Evolutionary conservation across 2,113 vertebrate species (phyloP), one percentile per base, ranked within the genome.

Genomic region (Menidia beryllina): DNA sequence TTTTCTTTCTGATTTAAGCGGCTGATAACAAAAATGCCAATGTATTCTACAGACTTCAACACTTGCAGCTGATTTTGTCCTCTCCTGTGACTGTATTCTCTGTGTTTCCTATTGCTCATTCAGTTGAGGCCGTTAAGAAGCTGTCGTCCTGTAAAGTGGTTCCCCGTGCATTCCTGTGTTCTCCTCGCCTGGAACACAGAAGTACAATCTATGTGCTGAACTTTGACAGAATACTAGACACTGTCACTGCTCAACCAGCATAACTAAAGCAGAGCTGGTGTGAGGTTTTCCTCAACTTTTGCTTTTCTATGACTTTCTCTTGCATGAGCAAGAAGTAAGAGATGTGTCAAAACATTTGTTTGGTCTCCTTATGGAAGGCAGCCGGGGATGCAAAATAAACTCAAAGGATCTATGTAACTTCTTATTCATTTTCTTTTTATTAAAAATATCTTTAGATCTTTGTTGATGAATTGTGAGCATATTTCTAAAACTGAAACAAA

Each of bases 141-240:
- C 81, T 82, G 78, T 87, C 70, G 72, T 85, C 76, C 79, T 86
- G 87, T 68, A 62, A 90, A 84, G 85, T 74, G 73, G 72, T 87
- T 84, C 85, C 75, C 77, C 43, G 79, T 77, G 78, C 69, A 41
- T 85, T 75, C 52, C 70, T 87, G 79, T 91, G 80, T 79, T 88
- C 77, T 81, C 72, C 52, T 77, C 43, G 88, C 91, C 92, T 75
- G 74, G 30, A 91, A 87, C 85, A 41, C 67, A 85, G 81, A 84
- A 87, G 91, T 88, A 90, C 87, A 92, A 91, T 93, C 91, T 90
- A 91, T 93, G 89, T 90, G 86, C 85, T 91, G 85, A 91, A 91
- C 88, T 91, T 86, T 91, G 90, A 91, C 88, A 87, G 90, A 59
- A 67, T 83, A 79, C 76, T 50, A 66, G 65, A 83, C 72, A 73